Conservation (phyloP, 2,888 invertebrate species). For the Germaria angustata region DNA sequence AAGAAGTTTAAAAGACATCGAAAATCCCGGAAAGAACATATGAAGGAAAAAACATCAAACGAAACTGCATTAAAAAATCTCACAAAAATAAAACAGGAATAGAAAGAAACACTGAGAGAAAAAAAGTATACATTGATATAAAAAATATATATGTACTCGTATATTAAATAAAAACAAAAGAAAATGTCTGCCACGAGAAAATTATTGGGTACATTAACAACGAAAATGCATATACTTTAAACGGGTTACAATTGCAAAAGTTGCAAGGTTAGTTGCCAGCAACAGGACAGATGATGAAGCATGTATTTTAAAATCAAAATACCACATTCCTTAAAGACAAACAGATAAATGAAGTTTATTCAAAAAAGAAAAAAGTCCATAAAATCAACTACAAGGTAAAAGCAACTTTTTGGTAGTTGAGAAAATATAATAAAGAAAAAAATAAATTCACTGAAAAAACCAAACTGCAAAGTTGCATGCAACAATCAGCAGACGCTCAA, state of each 20-base stretch:
- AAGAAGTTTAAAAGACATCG: slow-evolving; percentile 26
- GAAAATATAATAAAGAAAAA: neutral
- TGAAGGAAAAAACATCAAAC: neutral
- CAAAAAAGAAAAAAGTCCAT: neutral
- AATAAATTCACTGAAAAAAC: neutral
- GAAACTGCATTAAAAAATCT: neutral
- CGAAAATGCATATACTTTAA: slow-evolving; percentile 10
- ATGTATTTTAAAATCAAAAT: slow-evolving; percentile 34
- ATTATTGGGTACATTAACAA: neutral
- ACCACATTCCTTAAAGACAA: slow-evolving; percentile 38
- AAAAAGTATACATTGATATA: too few species aligned
- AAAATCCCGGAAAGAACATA: neutral
- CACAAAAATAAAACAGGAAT: slow-evolving; percentile 4
- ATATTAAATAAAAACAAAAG: too few species aligned
- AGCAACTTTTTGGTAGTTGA: slow-evolving; percentile 29
- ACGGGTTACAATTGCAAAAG: slow-evolving; percentile 48
- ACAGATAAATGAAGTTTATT: slow-evolving; percentile 7
- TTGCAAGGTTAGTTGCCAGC: slow-evolving; percentile 43
- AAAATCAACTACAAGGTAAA: slow-evolving; percentile 32
- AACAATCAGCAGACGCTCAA: slow-evolving; percentile 48
- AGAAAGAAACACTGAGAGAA: slow-evolving; percentile 9
- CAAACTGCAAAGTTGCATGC: slow-evolving; percentile 53
- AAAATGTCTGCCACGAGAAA: neutral
- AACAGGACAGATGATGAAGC: slow-evolving; percentile 17
- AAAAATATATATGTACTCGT: too few species aligned